These are phyloP conservation scores for Drosophila vallismaia DNA, from an alignment of 2,888 invertebrate species.

Conservation along the genomic window DNA sequence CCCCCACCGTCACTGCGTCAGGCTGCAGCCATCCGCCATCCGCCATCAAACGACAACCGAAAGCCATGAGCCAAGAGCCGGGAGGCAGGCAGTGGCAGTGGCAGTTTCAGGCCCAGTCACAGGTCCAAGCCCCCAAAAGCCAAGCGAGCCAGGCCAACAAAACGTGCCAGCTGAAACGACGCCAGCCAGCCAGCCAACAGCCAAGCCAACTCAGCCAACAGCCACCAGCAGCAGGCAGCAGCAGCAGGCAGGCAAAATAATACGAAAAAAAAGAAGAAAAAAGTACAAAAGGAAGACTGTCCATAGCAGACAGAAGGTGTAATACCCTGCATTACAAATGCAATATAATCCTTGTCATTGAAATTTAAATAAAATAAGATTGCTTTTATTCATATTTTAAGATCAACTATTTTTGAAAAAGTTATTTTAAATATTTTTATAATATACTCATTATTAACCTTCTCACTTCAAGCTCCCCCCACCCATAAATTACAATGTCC, in stretches of 20 bases:
- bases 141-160: constrained; percentile 74
- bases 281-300: constrained; percentile 19
- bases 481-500: neutral
- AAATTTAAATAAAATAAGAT: neutral
- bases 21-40: constrained; percentile 58
- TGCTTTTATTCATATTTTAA: no score
- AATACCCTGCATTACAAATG: constrained; percentile 4
- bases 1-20: constrained; percentile 53
- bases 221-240: constrained; percentile 29
- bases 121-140: constrained; percentile 56
- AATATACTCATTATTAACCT: neutral
- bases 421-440: neutral
- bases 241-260: constrained; percentile 55
- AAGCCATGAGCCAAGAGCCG: constrained; percentile 38
- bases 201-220: constrained; percentile 33
- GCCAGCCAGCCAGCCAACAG: constrained; percentile 47
- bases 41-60: constrained; percentile 31
- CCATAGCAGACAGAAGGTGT: constrained; percentile 8
- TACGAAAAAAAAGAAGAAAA: constrained; percentile 26
- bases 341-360: neutral
- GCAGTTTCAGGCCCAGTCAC: constrained; percentile 57
- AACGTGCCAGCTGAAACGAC: constrained; percentile 66
- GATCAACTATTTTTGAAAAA: no score
- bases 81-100: constrained; percentile 39
- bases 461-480: neutral